Conservation (phyloP, 2,113 vertebrate genomes). For the Todiramphus saurophagus region DNA sequence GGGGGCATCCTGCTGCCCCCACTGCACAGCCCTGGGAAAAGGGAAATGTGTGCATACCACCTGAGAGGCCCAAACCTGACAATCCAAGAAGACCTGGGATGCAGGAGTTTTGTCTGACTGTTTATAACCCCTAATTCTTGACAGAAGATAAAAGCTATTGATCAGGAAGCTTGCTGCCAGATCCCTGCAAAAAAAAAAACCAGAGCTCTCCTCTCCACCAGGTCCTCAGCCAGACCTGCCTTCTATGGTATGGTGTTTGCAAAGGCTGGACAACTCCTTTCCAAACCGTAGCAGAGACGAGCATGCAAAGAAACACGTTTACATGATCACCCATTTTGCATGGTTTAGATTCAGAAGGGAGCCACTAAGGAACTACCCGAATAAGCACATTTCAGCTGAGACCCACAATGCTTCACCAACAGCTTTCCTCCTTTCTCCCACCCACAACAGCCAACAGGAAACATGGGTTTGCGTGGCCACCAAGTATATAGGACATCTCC, state of each 20-base stretch:
- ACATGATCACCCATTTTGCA: background rate
- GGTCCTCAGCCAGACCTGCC: background rate
- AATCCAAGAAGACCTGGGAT: background rate
- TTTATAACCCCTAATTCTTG: background rate
- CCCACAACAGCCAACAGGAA: background rate
- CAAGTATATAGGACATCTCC: slow-evolving; percentile 55
- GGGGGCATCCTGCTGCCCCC: fast-evolving
- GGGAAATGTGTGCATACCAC: background rate
- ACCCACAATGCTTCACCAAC: background rate
- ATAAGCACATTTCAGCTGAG: background rate
- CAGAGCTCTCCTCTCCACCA: background rate
- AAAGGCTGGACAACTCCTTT: background rate
- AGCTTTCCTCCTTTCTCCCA: background rate
- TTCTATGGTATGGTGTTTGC: fast-evolving
- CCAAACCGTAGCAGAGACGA: background rate
- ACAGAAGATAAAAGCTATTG: background rate
- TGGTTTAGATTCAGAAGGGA: background rate
- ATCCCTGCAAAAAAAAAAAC: fast-evolving
- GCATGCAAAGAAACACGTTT: background rate
- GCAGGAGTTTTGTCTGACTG: background rate
- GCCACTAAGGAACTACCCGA: background rate
- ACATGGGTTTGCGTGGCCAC: background rate
- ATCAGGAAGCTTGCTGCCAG: background rate
- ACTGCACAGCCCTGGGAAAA: background rate
- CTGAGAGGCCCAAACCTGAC: background rate